Conservation (phyloP, 2,888 invertebrate genomes). For the Lottia scabra region DNA sequence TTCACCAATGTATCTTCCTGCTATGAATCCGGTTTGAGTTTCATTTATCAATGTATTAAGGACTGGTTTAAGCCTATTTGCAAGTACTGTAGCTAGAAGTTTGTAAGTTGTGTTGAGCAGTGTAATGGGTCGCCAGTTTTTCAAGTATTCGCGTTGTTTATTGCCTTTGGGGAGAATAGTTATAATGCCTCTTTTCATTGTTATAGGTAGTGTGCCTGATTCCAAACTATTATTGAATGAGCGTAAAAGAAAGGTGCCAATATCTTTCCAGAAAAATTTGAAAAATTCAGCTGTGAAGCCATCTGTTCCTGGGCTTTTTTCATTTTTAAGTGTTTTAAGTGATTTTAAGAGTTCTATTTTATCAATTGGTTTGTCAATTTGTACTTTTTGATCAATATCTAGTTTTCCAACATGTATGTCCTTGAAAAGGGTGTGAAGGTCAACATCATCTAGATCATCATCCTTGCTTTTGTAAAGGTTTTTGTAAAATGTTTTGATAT, state of each 20-base stretch:
- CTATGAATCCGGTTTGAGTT: background rate
- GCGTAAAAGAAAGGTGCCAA: background rate
- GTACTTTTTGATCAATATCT: background rate
- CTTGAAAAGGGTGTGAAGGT: background rate
- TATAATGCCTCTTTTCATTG: background rate
- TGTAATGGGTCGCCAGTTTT: constrained; percentile 9
- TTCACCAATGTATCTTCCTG: constrained; percentile 9
- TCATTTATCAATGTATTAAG: background rate
- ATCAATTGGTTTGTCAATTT: background rate
- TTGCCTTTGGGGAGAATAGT: constrained; percentile 6
- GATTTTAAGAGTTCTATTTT: background rate
- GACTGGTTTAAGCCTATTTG: background rate
- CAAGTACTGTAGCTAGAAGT: background rate
- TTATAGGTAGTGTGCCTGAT: background rate
- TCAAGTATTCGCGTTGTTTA: background rate
- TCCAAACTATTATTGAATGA: background rate
- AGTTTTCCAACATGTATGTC: background rate
- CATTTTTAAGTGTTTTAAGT: background rate
- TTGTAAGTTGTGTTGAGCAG: background rate
- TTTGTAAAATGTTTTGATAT: background rate
- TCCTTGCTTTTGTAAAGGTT: background rate
- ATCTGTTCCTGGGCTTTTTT: constrained; percentile 8
- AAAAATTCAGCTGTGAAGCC: background rate
- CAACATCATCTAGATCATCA: background rate
- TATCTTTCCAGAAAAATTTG: background rate